phyloP scores from a whole-genome alignment of 2,797 vertebrate genomes.

The Acipenser transmontanus region DNA sequence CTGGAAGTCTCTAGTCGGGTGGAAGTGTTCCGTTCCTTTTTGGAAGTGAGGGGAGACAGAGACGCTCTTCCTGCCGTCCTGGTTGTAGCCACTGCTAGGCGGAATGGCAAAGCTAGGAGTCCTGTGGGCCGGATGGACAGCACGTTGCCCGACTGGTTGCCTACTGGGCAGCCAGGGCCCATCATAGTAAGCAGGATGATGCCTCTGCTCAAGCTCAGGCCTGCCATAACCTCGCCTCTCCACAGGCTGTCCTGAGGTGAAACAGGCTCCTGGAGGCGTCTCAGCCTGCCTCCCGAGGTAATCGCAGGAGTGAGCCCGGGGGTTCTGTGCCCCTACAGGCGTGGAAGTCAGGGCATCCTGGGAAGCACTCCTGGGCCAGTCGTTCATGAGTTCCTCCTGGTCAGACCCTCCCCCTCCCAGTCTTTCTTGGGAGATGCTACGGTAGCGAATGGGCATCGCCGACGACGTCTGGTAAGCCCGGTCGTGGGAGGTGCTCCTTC shows the following conservation, averaged over 20 bases:
- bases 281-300: constrained; percentile 69
- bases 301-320: constrained; percentile 80
- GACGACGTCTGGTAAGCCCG: constrained; percentile 46
- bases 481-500: constrained; percentile 81
- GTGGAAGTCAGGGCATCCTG: constrained; percentile 75
- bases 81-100: constrained; percentile 39
- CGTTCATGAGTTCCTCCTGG: constrained; percentile 48
- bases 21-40: constrained; percentile 58
- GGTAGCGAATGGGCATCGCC: constrained; percentile 52
- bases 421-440: constrained; percentile 80
- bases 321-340: constrained; percentile 52
- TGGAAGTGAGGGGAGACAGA: constrained; percentile 59
- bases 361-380: constrained; percentile 86
- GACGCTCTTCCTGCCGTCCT: constrained; percentile 49
- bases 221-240: constrained; percentile 62
- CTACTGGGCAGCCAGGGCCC: constrained; percentile 43
- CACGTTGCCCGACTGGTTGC: constrained; percentile 48
- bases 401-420: constrained; percentile 51
- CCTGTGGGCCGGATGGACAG: constrained; percentile 59
- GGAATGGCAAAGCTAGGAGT: constrained; percentile 50
- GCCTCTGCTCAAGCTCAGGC: constrained; percentile 70
- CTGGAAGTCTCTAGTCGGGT: constrained; percentile 55
- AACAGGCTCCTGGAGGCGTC: constrained; percentile 52
- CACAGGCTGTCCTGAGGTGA: constrained; percentile 6
- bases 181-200: constrained; percentile 53